phyloP scores from a whole-genome alignment of 2,797 vertebrate genomes.

The Bryconaethiops microstoma region DNA sequence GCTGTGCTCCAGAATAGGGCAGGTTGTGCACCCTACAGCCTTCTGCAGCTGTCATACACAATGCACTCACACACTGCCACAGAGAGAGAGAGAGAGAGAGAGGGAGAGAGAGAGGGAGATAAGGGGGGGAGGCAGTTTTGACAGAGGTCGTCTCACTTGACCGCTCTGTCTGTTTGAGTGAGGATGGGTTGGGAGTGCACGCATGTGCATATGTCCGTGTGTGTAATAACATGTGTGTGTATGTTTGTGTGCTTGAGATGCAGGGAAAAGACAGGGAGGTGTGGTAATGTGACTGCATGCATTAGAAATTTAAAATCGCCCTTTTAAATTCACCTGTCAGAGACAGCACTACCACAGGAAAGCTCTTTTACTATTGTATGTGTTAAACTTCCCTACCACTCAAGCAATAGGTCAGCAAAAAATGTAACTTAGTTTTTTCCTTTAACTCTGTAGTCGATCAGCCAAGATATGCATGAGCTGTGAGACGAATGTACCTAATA shows the following conservation, averaged over 20 bases:
- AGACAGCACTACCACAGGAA: not conserved
- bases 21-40: constrained; percentile 19
- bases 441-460: no score
- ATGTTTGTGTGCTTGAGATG: not conserved
- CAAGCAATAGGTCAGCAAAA: not conserved
- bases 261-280: not conserved
- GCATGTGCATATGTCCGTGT: constrained; percentile 6
- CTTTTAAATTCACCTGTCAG: not conserved
- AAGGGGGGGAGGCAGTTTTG: constrained; percentile 9
- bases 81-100: constrained; percentile 7
- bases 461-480: no score
- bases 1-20: constrained; percentile 31
- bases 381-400: not conserved
- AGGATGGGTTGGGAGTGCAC: constrained; percentile 8
- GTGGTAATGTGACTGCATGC: not conserved
- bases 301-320: not conserved
- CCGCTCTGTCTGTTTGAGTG: constrained; percentile 41
- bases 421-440: no score
- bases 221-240: constrained; percentile 6
- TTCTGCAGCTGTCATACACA: constrained; percentile 52
- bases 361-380: no score
- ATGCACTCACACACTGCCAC: constrained; percentile 28
- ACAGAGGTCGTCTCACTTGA: constrained; percentile 51
- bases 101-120: not conserved
- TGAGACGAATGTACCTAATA: no score